Base-by-base conservation (phyloP, 2,113 vertebrate species). In the Erythrocercus mccallii region DNA sequence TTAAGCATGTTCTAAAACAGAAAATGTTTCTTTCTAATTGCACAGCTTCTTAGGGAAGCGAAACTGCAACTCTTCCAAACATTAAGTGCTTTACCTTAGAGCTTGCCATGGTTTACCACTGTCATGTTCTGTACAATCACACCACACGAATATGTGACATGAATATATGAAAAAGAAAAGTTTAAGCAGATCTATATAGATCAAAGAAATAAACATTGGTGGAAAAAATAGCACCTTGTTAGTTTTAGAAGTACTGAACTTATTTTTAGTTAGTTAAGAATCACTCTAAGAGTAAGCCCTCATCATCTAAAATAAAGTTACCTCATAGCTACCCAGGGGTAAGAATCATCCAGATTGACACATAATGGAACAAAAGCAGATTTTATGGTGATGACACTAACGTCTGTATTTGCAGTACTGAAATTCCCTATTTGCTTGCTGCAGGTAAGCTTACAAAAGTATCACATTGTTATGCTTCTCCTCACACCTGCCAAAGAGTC, bases 1-100 rank as follows among this genome's bases (percentile, higher is more conserved):
- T 99, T 99, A 58, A 99, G 98, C 99, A 99, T 99, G 97, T 99
- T 99, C 99, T 99, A 97, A 79, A 98, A 97, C 90, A 98, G 97
- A 71, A 80, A 35, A 86, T 12, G 6, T 48, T 79, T 81, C 4
- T 38, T 85, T 62, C 65, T 61, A 72, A 84, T 23, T 35, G 57
- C 25, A 33, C 3, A 83, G 38, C 13, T 33, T 94, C 80, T 73
- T 53, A 45, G 35, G 56, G 24, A 81, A 69, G 12, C 88, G 57
- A 53, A 76, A 82, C 2, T 16, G 15, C 57, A 79, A 82, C 27
- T 88, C n/a, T 68, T 60, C 78, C 78, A 65, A 21, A 69, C 48
- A 31, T 57, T 16, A 8, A 90, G n/a, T 5, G 24, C n/a, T 88
- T 82, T 82, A 70, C 47, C 45, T 81, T 47, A 16, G 31, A 64